Evolutionary conservation across 2,113 vertebrate genomes (phyloP), one percentile per base, ranked within the genome.

Genomic region (Microtus oregoni): DNA sequence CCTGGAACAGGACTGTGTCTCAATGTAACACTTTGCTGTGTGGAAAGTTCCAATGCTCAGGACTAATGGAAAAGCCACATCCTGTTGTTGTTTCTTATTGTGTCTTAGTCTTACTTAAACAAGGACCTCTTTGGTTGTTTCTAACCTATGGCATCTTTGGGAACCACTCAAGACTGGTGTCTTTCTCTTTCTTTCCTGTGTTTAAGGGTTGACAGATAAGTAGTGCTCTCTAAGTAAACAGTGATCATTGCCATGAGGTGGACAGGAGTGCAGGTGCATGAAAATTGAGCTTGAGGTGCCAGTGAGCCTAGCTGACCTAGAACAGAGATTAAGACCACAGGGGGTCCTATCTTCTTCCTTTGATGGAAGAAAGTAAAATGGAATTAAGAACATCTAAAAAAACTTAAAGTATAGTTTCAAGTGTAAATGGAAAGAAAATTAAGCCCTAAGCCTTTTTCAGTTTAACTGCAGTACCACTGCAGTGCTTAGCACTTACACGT

Each of bases 351-450:
- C 68, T 79, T 75, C 83, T 79, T 92, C 72, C 67, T 7, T 8
- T 68, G 38, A 28, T 68, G 89, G 52, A 75, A 70, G 47, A 82
- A 55, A 44, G 35, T 12, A 47, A 96, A 96, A 93, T 90, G 70
- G 50, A 95, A 86, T 79, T 92, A 96, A 65, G 38, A 96, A 61
- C 50, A 73, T 95, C 79, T 94, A 50, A 97, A 96, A 73, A 78
- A 95, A 94, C 58, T n/a, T n/a, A n/a, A n/a, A n/a, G 50, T 91
- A 89, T 30, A 87, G 75, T 79, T 61, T 41, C 63, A 86, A 73
- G 76, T 91, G 58, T 58, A 96, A 97, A 96, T 92, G 32, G 63
- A 96, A 96, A 88, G 86, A 85, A 95, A 96, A 90, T 86, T 90
- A 95, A 96, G 72, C 26, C 79, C 58, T 92, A 38, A 86, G 75